Base-by-base conservation (phyloP, 2,888 invertebrate genomes). In the Ochropleura plecta region DNA sequence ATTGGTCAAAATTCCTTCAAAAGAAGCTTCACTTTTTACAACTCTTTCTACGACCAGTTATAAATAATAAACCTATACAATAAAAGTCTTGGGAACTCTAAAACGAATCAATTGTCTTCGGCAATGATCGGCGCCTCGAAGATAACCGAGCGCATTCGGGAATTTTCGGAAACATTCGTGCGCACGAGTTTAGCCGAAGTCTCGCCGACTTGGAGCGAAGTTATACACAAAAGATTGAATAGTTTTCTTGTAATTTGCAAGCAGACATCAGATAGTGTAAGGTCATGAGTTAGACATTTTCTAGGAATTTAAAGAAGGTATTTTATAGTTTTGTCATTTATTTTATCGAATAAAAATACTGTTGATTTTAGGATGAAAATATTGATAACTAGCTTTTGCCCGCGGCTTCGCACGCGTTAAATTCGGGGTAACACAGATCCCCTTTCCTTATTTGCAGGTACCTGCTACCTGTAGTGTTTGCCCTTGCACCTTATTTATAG, bases 191-290 rank as follows among this genome's bases (percentile, higher is more conserved):
- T 59, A 49, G 9, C 81, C 76, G 86, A 75, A 72, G 78, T 66
- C 63, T 69, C 62, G 67, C 71, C 76, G 76, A 75, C 72, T 46
- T 42, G 59, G 57, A 44, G 62, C 57, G 49, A 55, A 63, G 60
- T 72, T 42, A 64, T 57, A 30, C 64, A 86, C 85, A 85, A 88
- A 81, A 88, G 66, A 76, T 63, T 85, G 79, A 83, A 81, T 84
- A 77, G 86, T 82, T 79, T 78, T 78, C 49, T 46, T 40, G 68
- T 79, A 66, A 88, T 87, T 87, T 88, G 79, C 82, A 82, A 73
- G 12, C 82, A 87, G 87, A 87, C 87, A 87, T 87, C 88, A 60
- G 87, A 87, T 87, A 88, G 53, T 30, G 40, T 10, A 40, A 78
- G 85, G 80, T 84, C 88, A 86, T 14, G 72, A 75, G 73, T 42